Percentiles rank a stretch among this genome's conserved stretches.
Conservation (phyloP, 2,113 vertebrate genomes). For the Pedionomus torquatus region DNA sequence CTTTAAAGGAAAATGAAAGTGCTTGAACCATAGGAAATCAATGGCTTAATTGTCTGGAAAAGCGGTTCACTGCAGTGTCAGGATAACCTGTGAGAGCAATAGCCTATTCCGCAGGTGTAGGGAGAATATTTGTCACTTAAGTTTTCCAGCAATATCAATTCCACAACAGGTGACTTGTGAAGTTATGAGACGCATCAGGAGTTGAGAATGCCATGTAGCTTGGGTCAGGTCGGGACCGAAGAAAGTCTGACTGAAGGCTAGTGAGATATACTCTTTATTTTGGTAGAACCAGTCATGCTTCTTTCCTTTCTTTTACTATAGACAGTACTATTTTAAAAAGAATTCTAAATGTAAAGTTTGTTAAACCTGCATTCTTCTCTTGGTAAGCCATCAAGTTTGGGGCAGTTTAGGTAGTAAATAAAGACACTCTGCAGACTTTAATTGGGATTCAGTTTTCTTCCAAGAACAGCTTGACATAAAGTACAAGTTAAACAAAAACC, state of each 20-base stretch:
- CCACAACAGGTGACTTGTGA: neutral
- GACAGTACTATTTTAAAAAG: neutral
- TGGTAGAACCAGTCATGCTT: neutral
- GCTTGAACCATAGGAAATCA: neutral
- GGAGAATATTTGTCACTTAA: neutral
- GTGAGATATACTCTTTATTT: neutral
- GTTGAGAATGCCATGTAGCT: neutral
- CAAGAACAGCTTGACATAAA: neutral
- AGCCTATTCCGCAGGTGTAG: neutral
- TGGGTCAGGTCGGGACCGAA: neutral
- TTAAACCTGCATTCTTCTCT: neutral
- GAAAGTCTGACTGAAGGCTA: neutral
- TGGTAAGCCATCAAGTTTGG: neutral
- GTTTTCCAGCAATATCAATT: neutral
- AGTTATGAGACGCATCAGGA: neutral
- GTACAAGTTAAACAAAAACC: neutral
- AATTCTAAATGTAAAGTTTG: neutral
- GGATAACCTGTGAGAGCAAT: neutral
- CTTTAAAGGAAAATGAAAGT: slow-evolving; percentile 14
- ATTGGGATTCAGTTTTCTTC: neutral
- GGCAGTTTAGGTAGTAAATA: neutral
- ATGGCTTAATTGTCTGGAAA: slow-evolving; percentile 44
- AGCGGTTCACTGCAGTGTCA: neutral
- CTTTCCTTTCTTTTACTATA: neutral
- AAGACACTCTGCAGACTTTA: neutral